Evolutionary conservation across 2,888 invertebrate species (phyloP), one percentile per base, ranked within the genome.

Genomic region (Sarcophaga variegata): DNA sequence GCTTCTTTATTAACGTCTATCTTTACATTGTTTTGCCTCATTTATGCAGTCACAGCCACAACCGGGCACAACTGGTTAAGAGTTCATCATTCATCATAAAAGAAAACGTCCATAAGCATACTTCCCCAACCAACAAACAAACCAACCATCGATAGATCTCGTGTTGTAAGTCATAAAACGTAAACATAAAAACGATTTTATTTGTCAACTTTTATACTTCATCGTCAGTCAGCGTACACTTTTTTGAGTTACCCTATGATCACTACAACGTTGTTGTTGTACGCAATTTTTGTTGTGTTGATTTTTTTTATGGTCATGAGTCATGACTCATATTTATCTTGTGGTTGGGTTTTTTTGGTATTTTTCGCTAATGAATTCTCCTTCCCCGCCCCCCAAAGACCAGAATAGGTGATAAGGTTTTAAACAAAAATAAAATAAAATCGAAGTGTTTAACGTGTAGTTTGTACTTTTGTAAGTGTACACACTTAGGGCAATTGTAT

Each of bases 221-320:
- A 37, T 37, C 3, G 37, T 37, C 37, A 5, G 37, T 8, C 37
- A 45, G 47, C 84, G 75, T 75, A 84, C 84, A 76, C 74, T 77
- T 59, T 76, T 76, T 70, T 27, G 49, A 49, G 17, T 62, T 37
- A 49, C 66, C 37, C 37, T 37, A 66, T 62, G 62, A 83, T 74
- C 67, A 37, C 8, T 8, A 37, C 37, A 0, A 37, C 37, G 37
- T 8, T 78, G 12, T 74, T 74, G 62, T 74, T 74, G 62, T 75
- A 74, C 54, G 63, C 62, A 78, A 37, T 77, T 77, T n/a, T 20
- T 22, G 20, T 27, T 62, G 22, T 62, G 17, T 27, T 17, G 59
- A 14, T 60, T 37, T 66, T 37, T 78, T 78, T 60, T 72, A 49
- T 72, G 70, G 37, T 67, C 76, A 86, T 82, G 67, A 75, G 47